Percentiles rank a stretch among this genome's conserved stretches.
Evolutionary conservation across 1,140 invertebrate species (phyloP).

Genomic region (Drosophila mayri): DNA sequence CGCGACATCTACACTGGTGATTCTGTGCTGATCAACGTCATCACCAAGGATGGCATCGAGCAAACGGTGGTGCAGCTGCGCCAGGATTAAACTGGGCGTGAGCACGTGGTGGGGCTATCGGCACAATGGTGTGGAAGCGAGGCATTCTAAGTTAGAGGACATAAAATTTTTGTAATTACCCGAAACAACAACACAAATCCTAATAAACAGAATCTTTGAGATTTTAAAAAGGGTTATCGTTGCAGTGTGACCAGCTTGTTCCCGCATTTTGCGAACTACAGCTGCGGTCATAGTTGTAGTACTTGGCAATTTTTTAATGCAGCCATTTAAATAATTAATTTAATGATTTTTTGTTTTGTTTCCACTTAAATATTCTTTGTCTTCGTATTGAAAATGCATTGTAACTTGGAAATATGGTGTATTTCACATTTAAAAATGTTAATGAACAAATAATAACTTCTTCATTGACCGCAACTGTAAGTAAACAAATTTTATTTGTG

Average conservation of each 20-base stretch:
- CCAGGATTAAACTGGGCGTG: slow-evolving; percentile 89
- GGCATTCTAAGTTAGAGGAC: slow-evolving; percentile 26
- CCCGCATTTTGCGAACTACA: neutral
- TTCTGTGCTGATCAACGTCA: slow-evolving; percentile 94
- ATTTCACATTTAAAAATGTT: neutral
- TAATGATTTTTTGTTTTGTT: neutral
- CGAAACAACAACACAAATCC: slow-evolving; percentile 15
- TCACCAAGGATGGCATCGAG: slow-evolving; percentile 95
- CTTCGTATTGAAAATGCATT: neutral
- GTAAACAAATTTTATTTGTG: slow-evolving; percentile 16
- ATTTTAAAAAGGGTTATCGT: slow-evolving; percentile 7
- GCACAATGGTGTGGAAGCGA: slow-evolving; percentile 24
- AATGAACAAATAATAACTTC: neutral
- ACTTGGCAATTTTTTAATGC: neutral
- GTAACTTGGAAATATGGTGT: neutral
- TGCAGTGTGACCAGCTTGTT: slow-evolving; percentile 17
- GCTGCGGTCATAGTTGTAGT: neutral
- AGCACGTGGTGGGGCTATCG: slow-evolving; percentile 1
- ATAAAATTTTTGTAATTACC: slow-evolving; percentile 59
- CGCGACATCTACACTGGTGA: slow-evolving; percentile 99
- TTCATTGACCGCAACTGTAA: neutral
- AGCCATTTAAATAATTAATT: neutral
- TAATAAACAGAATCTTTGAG: slow-evolving; percentile 36
- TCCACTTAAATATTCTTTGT: neutral
- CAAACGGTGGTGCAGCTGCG: slow-evolving; percentile 90